Evolutionary conservation across 2,113 vertebrate genomes (phyloP).

Genomic region (Malaclemys terrapin): DNA sequence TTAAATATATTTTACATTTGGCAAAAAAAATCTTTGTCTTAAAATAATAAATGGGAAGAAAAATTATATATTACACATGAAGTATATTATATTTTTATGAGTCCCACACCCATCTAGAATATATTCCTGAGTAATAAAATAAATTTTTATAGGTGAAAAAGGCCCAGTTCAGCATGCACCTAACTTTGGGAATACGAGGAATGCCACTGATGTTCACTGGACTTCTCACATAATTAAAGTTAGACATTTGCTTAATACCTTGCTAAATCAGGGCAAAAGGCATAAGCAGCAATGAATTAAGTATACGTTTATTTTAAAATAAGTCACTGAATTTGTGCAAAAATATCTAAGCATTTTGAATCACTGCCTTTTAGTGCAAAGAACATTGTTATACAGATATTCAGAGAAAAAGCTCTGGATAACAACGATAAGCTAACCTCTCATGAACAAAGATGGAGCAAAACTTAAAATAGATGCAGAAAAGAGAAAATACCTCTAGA

Average conservation of each 20-base stretch:
- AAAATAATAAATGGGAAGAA: not conserved
- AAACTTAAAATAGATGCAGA: not conserved
- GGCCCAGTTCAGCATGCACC: not conserved
- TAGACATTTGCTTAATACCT: not conserved
- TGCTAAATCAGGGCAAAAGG: not conserved
- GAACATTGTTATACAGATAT: not conserved
- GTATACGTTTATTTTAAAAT: not conserved
- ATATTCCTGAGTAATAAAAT: not conserved
- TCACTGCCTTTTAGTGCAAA: conserved; percentile 8
- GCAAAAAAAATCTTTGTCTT: not conserved
- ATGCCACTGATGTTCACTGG: not conserved
- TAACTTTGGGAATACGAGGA: conserved; percentile 2
- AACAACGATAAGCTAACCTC: not conserved
- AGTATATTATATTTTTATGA: not conserved
- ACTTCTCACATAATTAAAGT: not conserved
- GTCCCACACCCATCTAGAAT: not conserved
- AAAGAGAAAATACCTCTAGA: not conserved
- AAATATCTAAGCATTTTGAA: conserved; percentile 10
- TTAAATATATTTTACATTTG: not conserved
- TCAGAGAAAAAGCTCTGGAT: not conserved
- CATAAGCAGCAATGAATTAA: not conserved
- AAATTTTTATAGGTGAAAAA: not conserved
- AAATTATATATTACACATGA: not conserved
- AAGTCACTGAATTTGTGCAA: not conserved
- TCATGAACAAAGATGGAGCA: not conserved